Evolutionary conservation across 92 coral and sea anemone species (phyloP), one percentile per base, ranked within the genome.

Genomic region (Phenganax marumi): DNA sequence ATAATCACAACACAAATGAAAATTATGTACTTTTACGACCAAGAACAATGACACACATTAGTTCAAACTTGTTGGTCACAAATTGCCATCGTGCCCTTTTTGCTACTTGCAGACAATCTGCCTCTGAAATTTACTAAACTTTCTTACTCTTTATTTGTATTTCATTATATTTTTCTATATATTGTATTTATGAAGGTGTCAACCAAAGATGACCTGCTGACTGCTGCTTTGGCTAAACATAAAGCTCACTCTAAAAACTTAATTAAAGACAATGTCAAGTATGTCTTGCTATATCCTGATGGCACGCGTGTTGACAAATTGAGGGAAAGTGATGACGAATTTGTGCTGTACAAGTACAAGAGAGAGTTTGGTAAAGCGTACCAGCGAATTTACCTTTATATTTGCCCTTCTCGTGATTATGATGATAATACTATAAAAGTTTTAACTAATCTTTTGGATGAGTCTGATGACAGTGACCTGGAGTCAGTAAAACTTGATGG

Each of bases 221-320:
- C 70, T 12, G 16, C 70, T 64, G 70, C 46, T 64, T 64, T 64
- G 14, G 70, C 70, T 47, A 64, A 64, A 64, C 70, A 64, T 47
- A 64, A 64, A 64, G 70, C 70, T 64, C 70, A 64, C 70, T 22
- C 70, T 64, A 64, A 64, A 12, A 64, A 64, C 70, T 64, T 64
- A 64, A 64, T 64, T 47, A 64, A 64, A 14, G 70, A 64, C 70
- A 3, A 60, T 14, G 19, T 60, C 66, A 60, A 60, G 21, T 60
- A 60, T 23, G 66, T 60, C 21, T 60, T 60, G 23, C 66, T 60
- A 23, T 60, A 60, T 23, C 66, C 66, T 60, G 66, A 60, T 60
- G 66, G 66, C 13, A 16, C 66, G 21, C 66, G 3, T 16, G 66
- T 60, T 60, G 66, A 60, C 21, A 60, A 60, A 60, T 19, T 60